Conservation (phyloP, 2,888 invertebrate species). For the Parnassius apollo region DNA sequence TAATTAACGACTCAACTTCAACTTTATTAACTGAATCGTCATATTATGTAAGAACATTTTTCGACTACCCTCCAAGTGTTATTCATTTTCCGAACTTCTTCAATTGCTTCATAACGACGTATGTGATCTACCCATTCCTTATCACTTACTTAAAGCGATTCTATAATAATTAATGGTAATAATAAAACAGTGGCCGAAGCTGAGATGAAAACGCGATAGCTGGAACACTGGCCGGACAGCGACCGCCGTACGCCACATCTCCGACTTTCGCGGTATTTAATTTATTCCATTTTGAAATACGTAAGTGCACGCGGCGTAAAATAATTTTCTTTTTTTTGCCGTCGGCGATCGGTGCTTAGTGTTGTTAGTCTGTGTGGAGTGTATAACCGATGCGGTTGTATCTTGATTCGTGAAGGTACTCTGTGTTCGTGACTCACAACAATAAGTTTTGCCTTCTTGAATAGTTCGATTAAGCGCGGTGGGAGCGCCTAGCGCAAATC, state of each 20-base stretch:
- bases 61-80: not conserved
- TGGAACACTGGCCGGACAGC: constrained; percentile 50
- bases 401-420: too few relatives aligned
- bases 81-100: not conserved
- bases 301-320: constrained; percentile 76
- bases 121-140: constrained; percentile 15
- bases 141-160: constrained; percentile 34
- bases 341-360: constrained; percentile 43
- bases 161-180: constrained; percentile 46
- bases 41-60: too few relatives aligned
- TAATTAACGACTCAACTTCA: too few relatives aligned
- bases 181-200: constrained; percentile 54
- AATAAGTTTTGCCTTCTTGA: constrained; percentile 24
- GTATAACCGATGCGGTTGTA: constrained; percentile 59
- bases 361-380: constrained; percentile 61
- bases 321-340: constrained; percentile 75
- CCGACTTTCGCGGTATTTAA: constrained; percentile 74
- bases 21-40: too few relatives aligned
- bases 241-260: constrained; percentile 45
- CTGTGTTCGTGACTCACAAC: constrained; percentile 31
- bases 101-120: not conserved
- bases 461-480: constrained; percentile 20
- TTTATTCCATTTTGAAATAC: constrained; percentile 76
- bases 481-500: constrained; percentile 28
- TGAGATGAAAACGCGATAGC: constrained; percentile 72